phyloP scores from a whole-genome alignment of 2,888 invertebrate species.

The Metellina segmentata region DNA sequence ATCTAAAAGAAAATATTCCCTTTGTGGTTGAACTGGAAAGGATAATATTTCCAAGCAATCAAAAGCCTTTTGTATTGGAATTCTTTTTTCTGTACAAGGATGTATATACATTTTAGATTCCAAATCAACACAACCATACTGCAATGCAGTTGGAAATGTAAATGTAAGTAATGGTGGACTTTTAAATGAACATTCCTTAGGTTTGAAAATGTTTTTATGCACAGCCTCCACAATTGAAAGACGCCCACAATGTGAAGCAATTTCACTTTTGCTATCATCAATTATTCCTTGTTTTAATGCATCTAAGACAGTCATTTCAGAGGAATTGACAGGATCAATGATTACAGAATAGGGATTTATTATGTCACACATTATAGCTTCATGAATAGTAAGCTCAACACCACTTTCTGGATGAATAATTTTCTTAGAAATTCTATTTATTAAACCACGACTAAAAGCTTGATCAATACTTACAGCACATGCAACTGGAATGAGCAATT shows the following conservation, averaged over 20 bases:
- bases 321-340: slow-evolving; percentile 84
- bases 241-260: slow-evolving; percentile 75
- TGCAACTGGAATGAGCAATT: slow-evolving; percentile 89
- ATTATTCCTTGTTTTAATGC: slow-evolving; percentile 82
- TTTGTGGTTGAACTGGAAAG: slow-evolving; percentile 84
- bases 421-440: slow-evolving; percentile 87
- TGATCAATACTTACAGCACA: slow-evolving; percentile 91
- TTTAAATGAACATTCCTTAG: slow-evolving; percentile 76
- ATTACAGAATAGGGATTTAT: slow-evolving; percentile 90
- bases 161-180: slow-evolving; percentile 79
- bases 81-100: slow-evolving; percentile 80
- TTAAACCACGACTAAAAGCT: slow-evolving; percentile 91
- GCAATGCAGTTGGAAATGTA: slow-evolving; percentile 81
- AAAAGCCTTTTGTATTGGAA: slow-evolving; percentile 80
- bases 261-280: slow-evolving; percentile 79
- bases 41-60: slow-evolving; percentile 75
- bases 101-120: slow-evolving; percentile 81
- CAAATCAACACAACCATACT: slow-evolving; percentile 81
- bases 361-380: slow-evolving; percentile 86
- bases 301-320: slow-evolving; percentile 87
- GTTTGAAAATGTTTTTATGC: slow-evolving; percentile 68
- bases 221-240: slow-evolving; percentile 77
- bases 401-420: slow-evolving; percentile 94
- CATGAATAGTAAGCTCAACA: slow-evolving; percentile 87
- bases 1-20: slow-evolving; percentile 86